Conservation (phyloP, 2,797 vertebrate species). For the Sorex maritimensis region DNA sequence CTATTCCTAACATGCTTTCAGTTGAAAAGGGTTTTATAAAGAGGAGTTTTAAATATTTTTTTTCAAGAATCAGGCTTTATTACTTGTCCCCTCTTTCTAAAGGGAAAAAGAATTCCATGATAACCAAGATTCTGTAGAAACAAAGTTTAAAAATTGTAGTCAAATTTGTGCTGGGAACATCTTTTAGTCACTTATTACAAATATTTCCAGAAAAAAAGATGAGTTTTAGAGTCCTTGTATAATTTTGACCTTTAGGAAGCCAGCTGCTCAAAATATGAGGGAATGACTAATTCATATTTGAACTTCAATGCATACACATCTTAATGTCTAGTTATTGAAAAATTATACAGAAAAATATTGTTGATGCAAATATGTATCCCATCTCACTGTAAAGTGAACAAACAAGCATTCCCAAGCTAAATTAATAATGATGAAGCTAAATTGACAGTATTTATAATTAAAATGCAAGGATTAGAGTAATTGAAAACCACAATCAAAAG, state of each 20-base stretch:
- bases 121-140: constrained; percentile 25
- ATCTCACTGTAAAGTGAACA: constrained; percentile 72
- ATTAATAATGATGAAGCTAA: constrained; percentile 81
- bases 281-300: constrained; percentile 56
- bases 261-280: constrained; percentile 59
- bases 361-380: constrained; percentile 75
- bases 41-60: constrained; percentile 11
- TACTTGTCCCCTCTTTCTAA: constrained; percentile 30
- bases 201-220: constrained; percentile 44
- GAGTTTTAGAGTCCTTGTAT: constrained; percentile 37
- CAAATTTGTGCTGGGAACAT: constrained; percentile 48
- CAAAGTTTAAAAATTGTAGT: background rate
- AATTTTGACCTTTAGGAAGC: constrained; percentile 63
- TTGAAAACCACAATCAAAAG: constrained; percentile 77
- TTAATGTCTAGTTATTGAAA: constrained; percentile 74
- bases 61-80: background rate
- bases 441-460: constrained; percentile 81
- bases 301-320: constrained; percentile 35
- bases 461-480: constrained; percentile 80
- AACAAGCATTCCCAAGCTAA: constrained; percentile 73
- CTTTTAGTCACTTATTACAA: background rate
- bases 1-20: constrained; percentile 24
- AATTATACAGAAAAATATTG: constrained; percentile 78
- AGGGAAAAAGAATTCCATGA: constrained; percentile 19
- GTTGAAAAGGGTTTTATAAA: constrained; percentile 37